Evolutionary conservation across 2,113 vertebrate genomes (phyloP).

Genomic region (Bubo bubo): DNA sequence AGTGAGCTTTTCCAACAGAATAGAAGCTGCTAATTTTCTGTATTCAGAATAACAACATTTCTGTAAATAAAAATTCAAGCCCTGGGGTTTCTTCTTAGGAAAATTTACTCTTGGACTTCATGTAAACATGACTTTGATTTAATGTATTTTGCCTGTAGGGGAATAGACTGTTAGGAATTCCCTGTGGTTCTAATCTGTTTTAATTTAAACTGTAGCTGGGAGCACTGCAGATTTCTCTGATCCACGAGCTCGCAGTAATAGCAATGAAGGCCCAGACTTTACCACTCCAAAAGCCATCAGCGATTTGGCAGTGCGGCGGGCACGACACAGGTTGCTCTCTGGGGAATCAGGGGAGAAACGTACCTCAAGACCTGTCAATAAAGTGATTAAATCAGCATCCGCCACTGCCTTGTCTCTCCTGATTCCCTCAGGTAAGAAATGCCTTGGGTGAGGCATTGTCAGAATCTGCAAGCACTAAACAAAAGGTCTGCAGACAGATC

Average conservation of each 20-base stretch:
- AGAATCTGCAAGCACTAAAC: conserved; percentile 38
- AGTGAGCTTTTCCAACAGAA: conserved; percentile 22
- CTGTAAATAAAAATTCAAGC: conserved; percentile 71
- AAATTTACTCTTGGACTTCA: conserved; percentile 66
- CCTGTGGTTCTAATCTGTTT: conserved; percentile 72
- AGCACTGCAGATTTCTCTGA: conserved; percentile 80
- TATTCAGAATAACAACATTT: conserved; percentile 34
- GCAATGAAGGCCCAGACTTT: conserved; percentile 73
- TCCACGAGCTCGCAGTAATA: conserved; percentile 69
- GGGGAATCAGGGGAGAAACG: conserved; percentile 91
- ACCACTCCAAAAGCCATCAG: conserved; percentile 93
- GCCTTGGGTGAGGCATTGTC: conserved; percentile 28
- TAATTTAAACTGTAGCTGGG: conserved; percentile 79
- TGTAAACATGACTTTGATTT: conserved; percentile 74
- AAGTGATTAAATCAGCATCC: conserved; percentile 98
- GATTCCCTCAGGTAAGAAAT: conserved; percentile 90
- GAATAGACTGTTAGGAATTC: conserved; percentile 68
- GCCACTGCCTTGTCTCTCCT: conserved; percentile 94
- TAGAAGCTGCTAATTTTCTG: conserved; percentile 48
- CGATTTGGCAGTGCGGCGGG: conserved; percentile 91
- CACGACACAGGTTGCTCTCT: conserved; percentile 92
- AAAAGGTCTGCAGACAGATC: conserved; percentile 25
- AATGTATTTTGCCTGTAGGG: conserved; percentile 65
- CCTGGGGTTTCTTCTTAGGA: conserved; percentile 59
- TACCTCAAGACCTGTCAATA: conserved; percentile 86